Evolutionary conservation across 2,888 invertebrate species (phyloP).

Genomic region (Meta bourneti): DNA sequence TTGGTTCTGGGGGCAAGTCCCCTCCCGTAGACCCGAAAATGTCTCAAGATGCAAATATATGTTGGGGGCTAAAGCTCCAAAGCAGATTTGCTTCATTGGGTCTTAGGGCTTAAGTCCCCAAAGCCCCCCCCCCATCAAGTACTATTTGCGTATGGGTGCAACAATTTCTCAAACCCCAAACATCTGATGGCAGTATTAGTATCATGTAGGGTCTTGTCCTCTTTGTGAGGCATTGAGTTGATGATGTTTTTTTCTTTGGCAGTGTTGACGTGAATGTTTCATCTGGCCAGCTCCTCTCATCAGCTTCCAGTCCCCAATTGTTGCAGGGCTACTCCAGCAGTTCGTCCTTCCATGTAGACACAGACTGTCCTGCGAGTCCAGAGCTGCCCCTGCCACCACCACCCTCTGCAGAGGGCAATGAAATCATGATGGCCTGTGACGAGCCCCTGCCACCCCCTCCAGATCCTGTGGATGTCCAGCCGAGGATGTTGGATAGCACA

Average conservation of each 20-base stretch:
- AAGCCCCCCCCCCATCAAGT: no score
- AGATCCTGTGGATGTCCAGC: constrained; percentile 81
- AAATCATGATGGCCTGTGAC: constrained; percentile 83
- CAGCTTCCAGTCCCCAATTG: constrained; percentile 60
- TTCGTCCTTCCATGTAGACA: constrained; percentile 21
- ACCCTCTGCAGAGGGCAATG: constrained; percentile 83
- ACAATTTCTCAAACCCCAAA: no score
- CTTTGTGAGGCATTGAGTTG: no score
- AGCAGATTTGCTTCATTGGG: no score
- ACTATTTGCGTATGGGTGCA: no score
- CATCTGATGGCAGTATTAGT: no score
- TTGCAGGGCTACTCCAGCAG: background rate
- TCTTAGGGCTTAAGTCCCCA: no score
- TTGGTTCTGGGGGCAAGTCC: no score
- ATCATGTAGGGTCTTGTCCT: no score
- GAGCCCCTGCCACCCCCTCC: constrained; percentile 87
- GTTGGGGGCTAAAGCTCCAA: no score
- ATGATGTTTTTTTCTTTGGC: background rate
- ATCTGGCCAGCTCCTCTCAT: constrained; percentile 3
- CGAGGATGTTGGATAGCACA: constrained; percentile 48
- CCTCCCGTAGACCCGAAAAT: no score
- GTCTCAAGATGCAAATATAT: no score
- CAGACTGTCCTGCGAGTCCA: constrained; percentile 74
- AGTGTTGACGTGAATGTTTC: constrained; percentile 38
- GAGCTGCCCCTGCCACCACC: constrained; percentile 84